Base-by-base conservation (phyloP, 2,888 invertebrate species). In the Cinara cedri region DNA sequence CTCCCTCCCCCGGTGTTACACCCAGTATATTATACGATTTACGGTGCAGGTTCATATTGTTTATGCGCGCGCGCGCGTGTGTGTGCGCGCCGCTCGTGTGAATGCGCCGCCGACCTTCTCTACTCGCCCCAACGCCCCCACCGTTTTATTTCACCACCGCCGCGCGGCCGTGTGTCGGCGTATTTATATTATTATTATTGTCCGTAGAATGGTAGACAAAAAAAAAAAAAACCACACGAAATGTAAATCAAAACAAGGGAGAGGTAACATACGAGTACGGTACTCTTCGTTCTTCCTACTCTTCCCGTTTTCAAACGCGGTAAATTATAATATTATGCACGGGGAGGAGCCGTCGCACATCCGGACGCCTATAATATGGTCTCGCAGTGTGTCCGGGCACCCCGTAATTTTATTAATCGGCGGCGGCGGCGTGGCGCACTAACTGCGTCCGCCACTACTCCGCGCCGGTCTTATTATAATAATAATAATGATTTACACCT, bases 391-490 rank as follows among this genome's bases (percentile, higher is more conserved):
- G 34, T 34, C 34, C 34, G 34, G 34, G 34, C 68, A 68, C 68
- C 68, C 26, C 26, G 68, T 68, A 68, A 49, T 68, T n/a, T n/a
- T 66, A 63, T 10, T 21, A 34, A 24, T 60, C 60, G 60, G 16
- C 68, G n/a, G 21, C 65, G 21, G 42, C 68, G n/a, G n/a, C 68
- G 51, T 3, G 6, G 34, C 34, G 34, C 34, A 34, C 34, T 34
- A 6, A n/a, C n/a, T n/a, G 34, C 34, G 34, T 34, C 3, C 6
- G 34, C 34, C 34, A 34, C 34, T 34, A 6, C 34, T 4, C 34
- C 34, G 34, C 6, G 6, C 34, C 34, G 34, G 34, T 34, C n/a
- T n/a, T n/a, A n/a, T n/a, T n/a, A n/a, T n/a, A n/a, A n/a, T n/a
- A n/a, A n/a, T n/a, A n/a, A n/a, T n/a, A n/a, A n/a, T n/a, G n/a